Base-by-base conservation (phyloP, 2,888 invertebrate genomes). In the Agrochola lota region DNA sequence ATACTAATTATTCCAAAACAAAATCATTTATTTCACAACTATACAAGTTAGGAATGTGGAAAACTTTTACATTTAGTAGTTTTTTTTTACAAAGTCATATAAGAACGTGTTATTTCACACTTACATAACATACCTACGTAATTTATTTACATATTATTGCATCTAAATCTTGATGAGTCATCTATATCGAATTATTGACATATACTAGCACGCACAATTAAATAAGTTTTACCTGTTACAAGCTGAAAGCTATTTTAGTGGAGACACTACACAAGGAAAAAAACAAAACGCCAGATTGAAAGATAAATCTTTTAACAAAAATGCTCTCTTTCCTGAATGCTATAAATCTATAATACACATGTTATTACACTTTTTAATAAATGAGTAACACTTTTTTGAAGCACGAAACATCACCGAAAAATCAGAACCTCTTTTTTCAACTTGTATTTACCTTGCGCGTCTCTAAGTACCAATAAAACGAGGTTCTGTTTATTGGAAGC, bases 21-120 rank as follows among this genome's bases (percentile, higher is more conserved):
- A 74, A 84, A 77, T 71, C 62, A 77, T 83, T 84, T 85, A 84
- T 75, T 86, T 78, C 86, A 85, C 71, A 85, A 74, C 71, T 84
- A 77, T 74, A 83, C 83, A 82, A 74, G 55, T 62, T 60, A 69
- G 67, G 73, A 71, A 70, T 85, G 69, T 49, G 60, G 59, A 72
- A 76, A 46, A 85, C 85, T 78, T 82, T 82, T 66, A 85, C 78
- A 84, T 84, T 57, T 35, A 80, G 73, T 57, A 23, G 43, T 43
- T 15, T 52, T 66, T n/a, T 82, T 71, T 66, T 69, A 80, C 63
- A 81, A 40, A 72, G 15, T 59, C 17, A 35, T 66, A 43, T 55
- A 59, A 57, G 15, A 55, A 26, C 64, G 30, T 66, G 57, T 43
- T 55, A 1, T 30, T 59, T 20, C 59, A 67, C n/a, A 73, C 43